Evolutionary conservation across 1,140 invertebrate genomes (phyloP).

Genomic region (Microplitis mediator): DNA sequence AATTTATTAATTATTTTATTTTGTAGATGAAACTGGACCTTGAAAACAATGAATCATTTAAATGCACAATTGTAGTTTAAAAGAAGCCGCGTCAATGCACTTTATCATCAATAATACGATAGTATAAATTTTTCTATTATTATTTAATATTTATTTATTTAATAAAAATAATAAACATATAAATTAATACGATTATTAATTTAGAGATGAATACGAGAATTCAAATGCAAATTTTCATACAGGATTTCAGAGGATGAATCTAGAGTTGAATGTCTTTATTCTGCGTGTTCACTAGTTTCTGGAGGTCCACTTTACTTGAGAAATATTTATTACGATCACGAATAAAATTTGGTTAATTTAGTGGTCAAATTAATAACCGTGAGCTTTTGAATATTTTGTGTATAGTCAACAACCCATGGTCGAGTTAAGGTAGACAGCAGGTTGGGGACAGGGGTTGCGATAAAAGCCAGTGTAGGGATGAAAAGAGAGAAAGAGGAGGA

Average conservation of each 20-base stretch:
- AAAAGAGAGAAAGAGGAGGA: background rate
- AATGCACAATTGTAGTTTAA: background rate
- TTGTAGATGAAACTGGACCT: slow-evolving; percentile 2
- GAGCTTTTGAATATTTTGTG: too few relatives aligned
- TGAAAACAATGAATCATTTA: slow-evolving; percentile 7
- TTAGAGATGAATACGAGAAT: too few relatives aligned
- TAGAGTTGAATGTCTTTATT: too few relatives aligned
- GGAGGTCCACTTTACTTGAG: too few relatives aligned
- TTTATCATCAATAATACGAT: slow-evolving; percentile 9
- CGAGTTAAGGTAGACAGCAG: background rate
- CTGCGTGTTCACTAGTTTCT: too few relatives aligned
- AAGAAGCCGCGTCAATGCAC: slow-evolving; percentile 16
- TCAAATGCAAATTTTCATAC: too few relatives aligned
- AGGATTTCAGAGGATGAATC: too few relatives aligned
- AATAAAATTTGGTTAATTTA: too few relatives aligned
- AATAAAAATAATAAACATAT: background rate
- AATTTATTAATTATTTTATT: background rate
- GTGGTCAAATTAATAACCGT: too few relatives aligned
- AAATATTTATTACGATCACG: too few relatives aligned
- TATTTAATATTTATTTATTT: background rate
- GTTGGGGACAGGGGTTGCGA: background rate
- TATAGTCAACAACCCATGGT: background rate
- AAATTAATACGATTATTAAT: background rate
- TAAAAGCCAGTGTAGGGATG: slow-evolving; percentile 3
- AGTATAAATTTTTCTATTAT: background rate